A percentile compares a stretch with the other conserved stretches of the same genome.
phyloP scores from a whole-genome alignment of 2,888 invertebrate species.

The Phlogophora meticulosa region DNA sequence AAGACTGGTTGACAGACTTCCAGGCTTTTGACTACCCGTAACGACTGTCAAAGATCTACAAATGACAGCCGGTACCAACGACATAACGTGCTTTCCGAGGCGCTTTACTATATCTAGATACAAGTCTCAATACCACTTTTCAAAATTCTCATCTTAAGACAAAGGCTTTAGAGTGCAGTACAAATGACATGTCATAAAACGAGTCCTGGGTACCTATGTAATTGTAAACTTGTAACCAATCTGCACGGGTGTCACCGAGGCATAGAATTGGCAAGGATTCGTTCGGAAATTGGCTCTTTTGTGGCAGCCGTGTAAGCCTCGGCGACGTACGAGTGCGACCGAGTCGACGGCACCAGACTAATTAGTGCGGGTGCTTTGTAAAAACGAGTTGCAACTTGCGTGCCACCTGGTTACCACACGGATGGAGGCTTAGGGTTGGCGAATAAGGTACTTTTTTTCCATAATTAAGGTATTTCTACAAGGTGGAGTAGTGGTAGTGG shows the following conservation, averaged over 20 bases:
- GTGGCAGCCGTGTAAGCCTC: slow-evolving; percentile 54
- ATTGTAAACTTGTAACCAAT: slow-evolving; percentile 38
- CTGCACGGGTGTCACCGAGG: slow-evolving; percentile 42
- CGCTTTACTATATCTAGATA: no score
- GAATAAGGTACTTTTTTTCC: background rate
- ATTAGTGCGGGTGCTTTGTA: slow-evolving; percentile 74
- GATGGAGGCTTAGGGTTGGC: slow-evolving; percentile 39
- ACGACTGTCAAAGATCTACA: no score
- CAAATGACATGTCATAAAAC: background rate
- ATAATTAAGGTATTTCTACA: no score
- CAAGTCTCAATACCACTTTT: no score
- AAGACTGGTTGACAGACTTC: no score
- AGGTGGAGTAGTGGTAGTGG: no score
- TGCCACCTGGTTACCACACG: slow-evolving; percentile 40
- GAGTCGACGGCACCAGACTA: slow-evolving; percentile 69
- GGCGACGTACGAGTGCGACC: slow-evolving; percentile 34
- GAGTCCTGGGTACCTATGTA: background rate
- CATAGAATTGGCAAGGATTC: slow-evolving; percentile 67
- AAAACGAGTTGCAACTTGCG: slow-evolving; percentile 65
- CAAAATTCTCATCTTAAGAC: background rate
- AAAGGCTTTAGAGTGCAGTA: no score
- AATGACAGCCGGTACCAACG: no score
- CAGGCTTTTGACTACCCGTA: no score
- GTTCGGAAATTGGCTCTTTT: slow-evolving; percentile 76
- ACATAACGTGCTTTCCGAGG: no score